Evolutionary conservation across 30 jellyfish, hydroid and myxozoan genomes (phyloP).

Genomic region (Rhopilema esculentum): DNA sequence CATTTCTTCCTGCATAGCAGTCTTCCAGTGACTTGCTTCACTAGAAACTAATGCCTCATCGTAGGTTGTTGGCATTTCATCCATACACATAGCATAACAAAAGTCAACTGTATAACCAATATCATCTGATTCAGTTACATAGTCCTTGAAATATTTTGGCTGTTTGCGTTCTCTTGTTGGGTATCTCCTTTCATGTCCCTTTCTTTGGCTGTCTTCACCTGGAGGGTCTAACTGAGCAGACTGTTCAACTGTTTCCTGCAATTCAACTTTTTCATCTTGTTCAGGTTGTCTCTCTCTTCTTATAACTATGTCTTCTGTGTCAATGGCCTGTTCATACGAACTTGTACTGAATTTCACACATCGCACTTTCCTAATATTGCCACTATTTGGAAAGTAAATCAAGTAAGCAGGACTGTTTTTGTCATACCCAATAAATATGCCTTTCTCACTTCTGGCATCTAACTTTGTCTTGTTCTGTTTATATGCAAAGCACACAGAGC

Average conservation of each 20-base stretch:
- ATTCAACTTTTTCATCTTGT: neutral
- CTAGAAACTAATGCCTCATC: conserved; percentile 50
- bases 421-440: conserved; percentile 68
- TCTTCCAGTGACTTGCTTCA: conserved; percentile 66
- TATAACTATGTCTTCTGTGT: neutral
- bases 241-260: conserved; percentile 1
- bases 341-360: conserved; percentile 49
- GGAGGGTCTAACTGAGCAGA: conserved; percentile 6
- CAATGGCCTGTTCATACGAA: conserved; percentile 21
- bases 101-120: neutral
- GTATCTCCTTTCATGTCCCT: conserved; percentile 14
- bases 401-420: conserved; percentile 70
- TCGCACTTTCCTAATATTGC: conserved; percentile 32
- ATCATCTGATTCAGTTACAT: conserved; percentile 10
- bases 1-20: conserved; percentile 76
- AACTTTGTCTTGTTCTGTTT: conserved; percentile 21
- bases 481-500: conserved; percentile 59
- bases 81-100: neutral
- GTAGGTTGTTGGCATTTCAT: conserved; percentile 45
- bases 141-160: conserved; percentile 21
- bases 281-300: neutral
- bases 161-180: conserved; percentile 13
- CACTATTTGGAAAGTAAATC: conserved; percentile 46
- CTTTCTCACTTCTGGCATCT: conserved; percentile 51
- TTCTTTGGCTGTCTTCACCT: neutral